Evolutionary conservation across 2,888 invertebrate genomes (phyloP).

Genomic region (Drosophila stalkeri): DNA sequence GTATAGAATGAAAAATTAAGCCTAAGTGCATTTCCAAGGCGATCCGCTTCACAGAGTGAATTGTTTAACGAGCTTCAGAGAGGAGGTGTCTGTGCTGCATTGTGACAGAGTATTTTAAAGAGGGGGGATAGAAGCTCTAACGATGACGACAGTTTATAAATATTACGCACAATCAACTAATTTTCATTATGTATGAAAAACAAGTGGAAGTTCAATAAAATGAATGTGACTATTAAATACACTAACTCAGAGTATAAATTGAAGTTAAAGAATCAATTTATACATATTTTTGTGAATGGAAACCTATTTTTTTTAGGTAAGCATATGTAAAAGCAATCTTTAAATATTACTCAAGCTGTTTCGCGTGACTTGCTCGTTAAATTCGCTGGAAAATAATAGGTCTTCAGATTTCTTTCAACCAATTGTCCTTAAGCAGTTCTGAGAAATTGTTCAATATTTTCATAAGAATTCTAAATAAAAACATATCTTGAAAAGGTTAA

Average conservation of each 20-base stretch:
- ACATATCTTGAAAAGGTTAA: not conserved
- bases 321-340: not conserved
- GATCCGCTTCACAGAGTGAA: slow-evolving; percentile 59
- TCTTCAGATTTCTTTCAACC: not conserved
- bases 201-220: slow-evolving; percentile 10
- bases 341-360: not conserved
- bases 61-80: slow-evolving; percentile 61
- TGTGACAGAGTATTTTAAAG: not conserved
- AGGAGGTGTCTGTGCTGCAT: slow-evolving; percentile 31
- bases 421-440: not conserved
- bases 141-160: slow-evolving; percentile 79
- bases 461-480: not conserved
- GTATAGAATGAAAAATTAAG: slow-evolving; percentile 68
- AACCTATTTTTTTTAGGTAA: not conserved
- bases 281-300: not conserved
- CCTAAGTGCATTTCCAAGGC: slow-evolving; percentile 81
- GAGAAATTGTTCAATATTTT: not conserved
- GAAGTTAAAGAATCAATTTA: not conserved
- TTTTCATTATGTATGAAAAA: slow-evolving; percentile 72
- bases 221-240: slow-evolving; percentile 30
- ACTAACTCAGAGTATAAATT: slow-evolving; percentile 1
- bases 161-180: slow-evolving; percentile 72
- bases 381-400: not conserved
- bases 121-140: slow-evolving; percentile 13
- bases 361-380: not conserved